Conservation (phyloP, 2,797 vertebrate genomes). For the Pyrocephalus nanus region DNA sequence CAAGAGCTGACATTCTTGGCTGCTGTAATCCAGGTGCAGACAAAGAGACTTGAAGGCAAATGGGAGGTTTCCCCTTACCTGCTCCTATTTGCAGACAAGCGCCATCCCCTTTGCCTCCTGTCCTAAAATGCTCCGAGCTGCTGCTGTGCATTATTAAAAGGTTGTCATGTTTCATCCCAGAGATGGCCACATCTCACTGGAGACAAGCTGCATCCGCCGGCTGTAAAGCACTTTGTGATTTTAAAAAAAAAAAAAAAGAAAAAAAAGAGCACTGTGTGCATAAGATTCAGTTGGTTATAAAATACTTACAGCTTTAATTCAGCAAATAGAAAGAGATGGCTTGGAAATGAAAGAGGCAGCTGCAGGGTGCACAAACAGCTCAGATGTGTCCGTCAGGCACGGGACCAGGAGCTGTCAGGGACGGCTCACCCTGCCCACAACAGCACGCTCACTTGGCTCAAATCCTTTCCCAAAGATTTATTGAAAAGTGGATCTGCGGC, state of each 20-base stretch:
- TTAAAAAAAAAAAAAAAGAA: neutral
- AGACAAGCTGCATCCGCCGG: neutral
- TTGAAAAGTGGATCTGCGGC: constrained; percentile 24
- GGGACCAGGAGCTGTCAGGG: rapidly evolving
- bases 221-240: neutral
- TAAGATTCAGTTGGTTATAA: neutral
- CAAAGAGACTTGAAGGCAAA: neutral
- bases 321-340: neutral
- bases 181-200: neutral
- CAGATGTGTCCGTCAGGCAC: rapidly evolving
- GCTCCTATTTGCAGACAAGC: neutral
- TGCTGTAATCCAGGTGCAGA: neutral
- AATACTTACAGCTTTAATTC: neutral
- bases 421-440: neutral
- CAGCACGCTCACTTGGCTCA: neutral
- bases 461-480: constrained; percentile 61
- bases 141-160: constrained; percentile 51
- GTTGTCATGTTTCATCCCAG: constrained; percentile 41
- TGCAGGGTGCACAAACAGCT: rapidly evolving
- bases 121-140: constrained; percentile 19
- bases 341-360: neutral
- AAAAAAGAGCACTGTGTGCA: rapidly evolving
- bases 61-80: neutral
- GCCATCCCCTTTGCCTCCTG: neutral
- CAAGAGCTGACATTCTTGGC: rapidly evolving